These are phyloP conservation scores for Nymphalis urticae DNA, from an alignment of 2,888 invertebrate species.

Conservation along the genomic window DNA sequence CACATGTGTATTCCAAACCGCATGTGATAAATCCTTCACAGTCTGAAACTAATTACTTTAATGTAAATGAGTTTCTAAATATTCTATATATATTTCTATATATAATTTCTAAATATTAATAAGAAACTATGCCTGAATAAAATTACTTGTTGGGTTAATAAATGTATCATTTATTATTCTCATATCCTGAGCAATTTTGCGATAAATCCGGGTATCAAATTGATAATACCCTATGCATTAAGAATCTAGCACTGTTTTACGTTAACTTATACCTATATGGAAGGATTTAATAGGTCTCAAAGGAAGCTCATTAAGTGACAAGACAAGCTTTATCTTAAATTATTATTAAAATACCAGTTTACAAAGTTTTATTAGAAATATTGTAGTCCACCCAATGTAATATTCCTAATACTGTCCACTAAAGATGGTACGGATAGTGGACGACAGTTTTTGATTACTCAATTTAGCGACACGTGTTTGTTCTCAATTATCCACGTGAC, in stretches of 20 bases:
- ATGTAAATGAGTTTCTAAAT: no score
- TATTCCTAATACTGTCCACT: not conserved
- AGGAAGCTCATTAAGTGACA: slow-evolving; percentile 53
- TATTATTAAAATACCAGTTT: slow-evolving; percentile 9
- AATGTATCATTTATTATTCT: slow-evolving; percentile 1
- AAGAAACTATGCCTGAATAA: no score
- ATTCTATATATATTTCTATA: no score
- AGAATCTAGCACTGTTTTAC: slow-evolving; percentile 22
- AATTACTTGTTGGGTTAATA: not conserved
- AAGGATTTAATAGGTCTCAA: slow-evolving; percentile 49
- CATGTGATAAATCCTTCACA: no score
- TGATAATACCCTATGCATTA: slow-evolving; percentile 31
- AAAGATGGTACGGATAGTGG: not conserved
- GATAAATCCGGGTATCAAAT: slow-evolving; percentile 22
- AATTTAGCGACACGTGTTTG: not conserved
- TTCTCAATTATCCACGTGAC: slow-evolving; percentile 1
- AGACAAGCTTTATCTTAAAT: slow-evolving; percentile 46
- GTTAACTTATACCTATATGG: slow-evolving; percentile 27
- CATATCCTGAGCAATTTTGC: slow-evolving; percentile 4
- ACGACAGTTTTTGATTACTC: not conserved
- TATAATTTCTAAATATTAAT: no score
- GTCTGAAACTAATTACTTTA: no score
- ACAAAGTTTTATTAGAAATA: not conserved
- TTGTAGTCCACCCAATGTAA: not conserved
- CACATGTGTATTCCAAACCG: no score